phyloP scores from a whole-genome alignment of 2,888 invertebrate species.

The Nematopogon swammerdamellus region DNA sequence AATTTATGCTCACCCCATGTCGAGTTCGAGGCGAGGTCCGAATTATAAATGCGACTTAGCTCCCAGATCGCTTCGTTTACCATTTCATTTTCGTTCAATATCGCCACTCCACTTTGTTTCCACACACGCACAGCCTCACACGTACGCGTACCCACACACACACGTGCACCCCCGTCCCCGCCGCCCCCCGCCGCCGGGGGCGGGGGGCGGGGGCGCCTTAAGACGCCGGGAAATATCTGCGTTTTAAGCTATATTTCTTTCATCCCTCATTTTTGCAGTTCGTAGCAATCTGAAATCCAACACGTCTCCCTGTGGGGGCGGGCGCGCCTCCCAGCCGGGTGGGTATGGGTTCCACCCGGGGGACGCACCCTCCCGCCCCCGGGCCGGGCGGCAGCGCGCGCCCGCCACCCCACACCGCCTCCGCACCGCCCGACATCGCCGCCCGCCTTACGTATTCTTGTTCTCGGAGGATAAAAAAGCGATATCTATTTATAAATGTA shows the following conservation, averaged over 20 bases:
- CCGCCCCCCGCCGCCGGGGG: constrained; percentile 26
- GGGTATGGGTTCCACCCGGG: constrained; percentile 23
- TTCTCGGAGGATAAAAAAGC: constrained; percentile 52
- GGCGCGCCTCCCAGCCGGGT: too few relatives aligned
- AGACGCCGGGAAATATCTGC: constrained; percentile 58
- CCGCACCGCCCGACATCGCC: neutral
- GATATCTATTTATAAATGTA: constrained; percentile 58
- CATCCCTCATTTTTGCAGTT: constrained; percentile 61
- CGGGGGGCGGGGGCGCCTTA: constrained; percentile 21
- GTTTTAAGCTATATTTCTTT: constrained; percentile 61
- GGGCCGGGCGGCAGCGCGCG: constrained; percentile 1
- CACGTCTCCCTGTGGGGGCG: constrained; percentile 51
- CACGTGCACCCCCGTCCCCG: constrained; percentile 16
- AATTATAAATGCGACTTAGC: constrained; percentile 59
- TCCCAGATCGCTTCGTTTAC: constrained; percentile 57
- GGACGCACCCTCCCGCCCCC: constrained; percentile 15
- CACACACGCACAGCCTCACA: neutral
- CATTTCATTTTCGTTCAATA: constrained; percentile 57
- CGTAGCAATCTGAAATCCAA: constrained; percentile 60
- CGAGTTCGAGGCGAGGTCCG: constrained; percentile 48
- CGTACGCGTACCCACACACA: neutral
- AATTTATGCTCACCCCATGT: too few relatives aligned
- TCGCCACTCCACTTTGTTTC: constrained; percentile 56
- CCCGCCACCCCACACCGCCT: neutral
- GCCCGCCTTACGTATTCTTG: constrained; percentile 30